These are phyloP conservation scores for Halyomorpha halys DNA, from an alignment of 1,140 invertebrate genomes.

Conservation along the genomic window DNA sequence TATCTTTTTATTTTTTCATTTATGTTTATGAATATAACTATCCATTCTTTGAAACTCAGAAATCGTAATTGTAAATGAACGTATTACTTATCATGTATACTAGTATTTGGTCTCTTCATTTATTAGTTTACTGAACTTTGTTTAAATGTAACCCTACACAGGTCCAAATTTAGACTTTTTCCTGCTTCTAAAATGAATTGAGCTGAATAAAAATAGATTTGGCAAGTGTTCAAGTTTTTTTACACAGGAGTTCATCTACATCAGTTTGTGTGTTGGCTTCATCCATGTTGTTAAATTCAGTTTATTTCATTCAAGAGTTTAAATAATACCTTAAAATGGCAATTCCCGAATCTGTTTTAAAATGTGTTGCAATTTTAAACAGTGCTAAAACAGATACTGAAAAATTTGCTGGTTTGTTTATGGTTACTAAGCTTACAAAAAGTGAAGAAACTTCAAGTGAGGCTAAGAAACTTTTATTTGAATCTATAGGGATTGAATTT, in stretches of 20 bases:
- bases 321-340: conserved; percentile 39
- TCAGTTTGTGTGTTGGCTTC: conserved; percentile 2
- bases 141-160: conserved; percentile 11
- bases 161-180: conserved; percentile 14
- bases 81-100: no score
- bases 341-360: conserved; percentile 66
- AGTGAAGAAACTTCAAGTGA: conserved; percentile 59
- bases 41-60: no score
- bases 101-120: no score
- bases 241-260: conserved; percentile 4
- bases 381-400: conserved; percentile 72
- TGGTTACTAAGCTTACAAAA: conserved; percentile 79
- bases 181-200: conserved; percentile 10
- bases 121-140: no score
- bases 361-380: conserved; percentile 66
- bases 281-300: neutral
- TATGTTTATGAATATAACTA: no score
- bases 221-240: conserved; percentile 1
- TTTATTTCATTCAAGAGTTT: neutral
- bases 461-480: conserved; percentile 68
- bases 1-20: no score
- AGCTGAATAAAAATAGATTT: conserved; percentile 1
- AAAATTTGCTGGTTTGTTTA: conserved; percentile 80
- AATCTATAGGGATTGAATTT: conserved; percentile 78
- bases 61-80: no score